Conservation (phyloP, 2,797 vertebrate species). For the Pseudotriccus pelzelni region DNA sequence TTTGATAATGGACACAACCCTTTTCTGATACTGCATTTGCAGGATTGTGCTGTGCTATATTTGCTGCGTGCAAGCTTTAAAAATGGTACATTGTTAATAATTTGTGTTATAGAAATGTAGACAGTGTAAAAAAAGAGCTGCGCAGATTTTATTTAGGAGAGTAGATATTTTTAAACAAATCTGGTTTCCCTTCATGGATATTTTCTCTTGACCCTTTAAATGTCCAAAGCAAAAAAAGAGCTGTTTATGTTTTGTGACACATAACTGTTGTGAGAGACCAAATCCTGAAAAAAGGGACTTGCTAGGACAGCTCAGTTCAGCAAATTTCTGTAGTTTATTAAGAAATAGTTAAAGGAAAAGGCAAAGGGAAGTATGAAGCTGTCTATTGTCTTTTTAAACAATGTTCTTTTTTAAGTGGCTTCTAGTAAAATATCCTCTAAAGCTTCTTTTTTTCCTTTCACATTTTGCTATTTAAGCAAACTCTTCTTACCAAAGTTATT, state of each 20-base stretch:
- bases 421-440: slow-evolving; percentile 5
- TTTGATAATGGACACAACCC: not conserved
- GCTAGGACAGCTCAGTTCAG: not conserved
- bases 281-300: slow-evolving; percentile 3
- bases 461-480: slow-evolving; percentile 39
- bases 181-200: not conserved
- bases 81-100: not conserved
- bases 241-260: not conserved
- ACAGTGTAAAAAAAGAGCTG: not conserved
- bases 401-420: slow-evolving; percentile 1
- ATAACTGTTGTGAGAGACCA: not conserved
- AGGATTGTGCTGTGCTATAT: not conserved
- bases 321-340: not conserved
- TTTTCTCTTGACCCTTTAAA: slow-evolving; percentile 15
- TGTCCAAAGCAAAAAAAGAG: not conserved
- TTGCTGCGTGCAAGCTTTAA: not conserved
- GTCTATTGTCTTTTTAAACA: slow-evolving; percentile 46
- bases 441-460: not conserved
- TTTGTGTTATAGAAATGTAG: not conserved
- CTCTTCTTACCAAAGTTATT: slow-evolving; percentile 18
- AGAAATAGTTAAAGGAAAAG: slow-evolving; percentile 41
- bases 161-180: not conserved
- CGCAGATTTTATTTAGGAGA: not conserved
- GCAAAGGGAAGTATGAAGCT: not conserved
- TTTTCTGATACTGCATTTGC: slow-evolving; percentile 7